These are phyloP conservation scores for Brachyistius frenatus DNA, from an alignment of 2,113 vertebrate species.

Conservation along the genomic window DNA sequence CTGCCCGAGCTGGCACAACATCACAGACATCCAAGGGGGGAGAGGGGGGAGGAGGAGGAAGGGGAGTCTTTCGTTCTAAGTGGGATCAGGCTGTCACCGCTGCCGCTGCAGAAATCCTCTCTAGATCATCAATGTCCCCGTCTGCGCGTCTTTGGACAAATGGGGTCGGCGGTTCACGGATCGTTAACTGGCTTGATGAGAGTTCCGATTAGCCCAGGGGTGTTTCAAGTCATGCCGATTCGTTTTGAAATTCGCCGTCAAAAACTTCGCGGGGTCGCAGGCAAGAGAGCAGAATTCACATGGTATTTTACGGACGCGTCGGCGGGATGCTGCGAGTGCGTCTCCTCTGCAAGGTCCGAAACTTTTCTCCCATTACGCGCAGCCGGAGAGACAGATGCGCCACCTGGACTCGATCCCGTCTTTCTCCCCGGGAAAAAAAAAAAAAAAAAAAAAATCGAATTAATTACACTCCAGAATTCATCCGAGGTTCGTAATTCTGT, in stretches of 20 bases:
- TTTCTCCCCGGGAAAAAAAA: neutral
- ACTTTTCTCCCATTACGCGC: conserved; percentile 82
- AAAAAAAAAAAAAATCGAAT: neutral
- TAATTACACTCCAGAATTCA: conserved; percentile 42
- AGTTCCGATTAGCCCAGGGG: conserved; percentile 26
- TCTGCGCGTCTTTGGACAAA: conserved; percentile 56
- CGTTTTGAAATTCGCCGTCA: conserved; percentile 29
- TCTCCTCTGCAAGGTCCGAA: conserved; percentile 70
- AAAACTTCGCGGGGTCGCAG: conserved; percentile 46
- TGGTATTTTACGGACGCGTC: conserved; percentile 55
- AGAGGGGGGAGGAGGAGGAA: conserved; percentile 8
- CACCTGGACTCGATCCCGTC: conserved; percentile 33
- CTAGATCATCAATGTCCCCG: conserved; percentile 64
- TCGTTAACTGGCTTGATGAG: conserved; percentile 45
- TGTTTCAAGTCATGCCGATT: conserved; percentile 70
- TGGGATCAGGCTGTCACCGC: conserved; percentile 43
- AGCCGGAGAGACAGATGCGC: conserved; percentile 37
- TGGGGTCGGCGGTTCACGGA: conserved; percentile 42
- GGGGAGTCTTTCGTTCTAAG: conserved; percentile 15
- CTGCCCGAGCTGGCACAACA: conserved; percentile 72
- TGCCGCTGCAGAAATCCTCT: conserved; percentile 65
- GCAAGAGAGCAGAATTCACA: conserved; percentile 32
- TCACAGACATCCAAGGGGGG: conserved; percentile 66
- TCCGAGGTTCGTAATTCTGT: conserved; percentile 15
- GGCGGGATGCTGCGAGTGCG: conserved; percentile 50